Evolutionary conservation across 2,113 vertebrate species (phyloP).

Genomic region (Leuciscus idus): DNA sequence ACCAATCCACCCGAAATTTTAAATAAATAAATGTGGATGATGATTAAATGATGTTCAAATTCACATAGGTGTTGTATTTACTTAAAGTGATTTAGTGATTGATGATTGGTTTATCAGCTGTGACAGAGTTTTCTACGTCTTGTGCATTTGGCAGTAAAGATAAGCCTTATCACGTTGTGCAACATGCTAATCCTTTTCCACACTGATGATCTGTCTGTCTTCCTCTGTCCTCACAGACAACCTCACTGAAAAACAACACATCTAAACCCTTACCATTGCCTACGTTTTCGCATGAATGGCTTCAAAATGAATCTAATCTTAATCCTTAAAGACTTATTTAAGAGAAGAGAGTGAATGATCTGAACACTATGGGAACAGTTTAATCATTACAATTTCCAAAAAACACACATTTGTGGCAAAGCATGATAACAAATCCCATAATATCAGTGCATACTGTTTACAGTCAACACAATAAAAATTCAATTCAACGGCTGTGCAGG

Average conservation of each 20-base stretch:
- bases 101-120: constrained; percentile 5
- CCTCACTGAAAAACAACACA: neutral
- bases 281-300: neutral
- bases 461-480: neutral
- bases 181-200: constrained; percentile 19
- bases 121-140: neutral
- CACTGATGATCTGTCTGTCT: constrained; percentile 8
- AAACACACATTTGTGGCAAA: neutral
- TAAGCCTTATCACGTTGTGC: neutral
- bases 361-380: neutral
- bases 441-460: constrained; percentile 16
- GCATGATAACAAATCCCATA: neutral
- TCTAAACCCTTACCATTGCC: neutral
- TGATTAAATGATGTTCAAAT: too few species aligned
- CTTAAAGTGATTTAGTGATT: neutral
- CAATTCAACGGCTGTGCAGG: constrained; percentile 8
- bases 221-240: neutral
- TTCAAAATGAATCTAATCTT: neutral
- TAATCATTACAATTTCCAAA: neutral
- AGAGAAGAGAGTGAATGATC: neutral
- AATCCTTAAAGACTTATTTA: neutral
- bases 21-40: neutral
- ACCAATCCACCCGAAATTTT: neutral
- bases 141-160: constrained; percentile 5
- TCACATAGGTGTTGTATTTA: neutral